These are phyloP conservation scores for Holocentrus rufus DNA, from an alignment of 2,797 vertebrate species.

Conservation along the genomic window DNA sequence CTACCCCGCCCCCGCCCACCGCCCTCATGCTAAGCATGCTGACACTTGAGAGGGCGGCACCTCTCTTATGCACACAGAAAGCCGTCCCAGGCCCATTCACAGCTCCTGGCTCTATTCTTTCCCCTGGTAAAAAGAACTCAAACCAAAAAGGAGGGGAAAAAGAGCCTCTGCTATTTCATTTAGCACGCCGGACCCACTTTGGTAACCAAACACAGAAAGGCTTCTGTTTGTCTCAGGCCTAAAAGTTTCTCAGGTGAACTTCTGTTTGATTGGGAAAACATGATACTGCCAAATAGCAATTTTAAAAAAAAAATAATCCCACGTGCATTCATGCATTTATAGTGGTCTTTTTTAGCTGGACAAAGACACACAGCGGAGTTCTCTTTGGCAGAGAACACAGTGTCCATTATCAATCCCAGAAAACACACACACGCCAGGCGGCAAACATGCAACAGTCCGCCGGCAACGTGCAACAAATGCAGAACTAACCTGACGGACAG, in stretches of 20 bases:
- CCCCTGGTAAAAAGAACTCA: constrained; percentile 56
- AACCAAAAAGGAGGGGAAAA: constrained; percentile 61
- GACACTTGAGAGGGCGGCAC: constrained; percentile 79
- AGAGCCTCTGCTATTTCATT: constrained; percentile 59
- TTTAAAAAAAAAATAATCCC: no score
- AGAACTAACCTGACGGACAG: constrained; percentile 67
- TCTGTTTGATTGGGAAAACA: not conserved
- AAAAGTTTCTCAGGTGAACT: constrained; percentile 35
- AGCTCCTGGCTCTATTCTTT: constrained; percentile 71
- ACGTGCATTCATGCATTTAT: not conserved
- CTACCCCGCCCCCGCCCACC: constrained; percentile 11
- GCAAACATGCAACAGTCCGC: constrained; percentile 1
- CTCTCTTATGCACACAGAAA: constrained; percentile 70
- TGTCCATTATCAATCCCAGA: constrained; percentile 45
- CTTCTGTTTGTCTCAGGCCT: not conserved
- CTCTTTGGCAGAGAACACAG: constrained; percentile 39
- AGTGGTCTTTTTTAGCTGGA: constrained; percentile 11
- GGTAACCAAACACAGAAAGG: constrained; percentile 28
- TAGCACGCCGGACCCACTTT: constrained; percentile 26
- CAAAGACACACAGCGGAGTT: constrained; percentile 36
- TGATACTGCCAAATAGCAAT: not conserved
- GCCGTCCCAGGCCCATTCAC: constrained; percentile 71
- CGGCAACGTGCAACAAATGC: constrained; percentile 14
- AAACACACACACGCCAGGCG: constrained; percentile 7
- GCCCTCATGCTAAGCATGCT: constrained; percentile 57